Conservation (phyloP, 2,888 invertebrate genomes). For the Platypus cylindrus region DNA sequence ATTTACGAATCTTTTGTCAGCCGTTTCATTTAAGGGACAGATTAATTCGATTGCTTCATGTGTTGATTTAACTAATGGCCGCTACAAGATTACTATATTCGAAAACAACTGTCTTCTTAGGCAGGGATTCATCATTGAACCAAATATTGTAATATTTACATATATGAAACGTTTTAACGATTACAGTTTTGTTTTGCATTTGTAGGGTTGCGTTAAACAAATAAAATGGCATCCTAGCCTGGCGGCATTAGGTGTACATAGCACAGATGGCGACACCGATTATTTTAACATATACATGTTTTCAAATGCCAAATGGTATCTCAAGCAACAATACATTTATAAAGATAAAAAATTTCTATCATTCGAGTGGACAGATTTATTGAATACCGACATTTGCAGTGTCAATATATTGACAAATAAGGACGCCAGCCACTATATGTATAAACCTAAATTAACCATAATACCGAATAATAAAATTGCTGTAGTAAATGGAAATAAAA, state of each 20-base stretch:
- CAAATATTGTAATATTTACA: conserved; percentile 18
- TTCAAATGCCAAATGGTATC: conserved; percentile 19
- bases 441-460: conserved; percentile 14
- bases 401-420: conserved; percentile 16
- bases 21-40: conserved; percentile 56
- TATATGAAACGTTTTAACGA: neutral
- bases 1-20: conserved; percentile 51
- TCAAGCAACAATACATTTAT: conserved; percentile 20
- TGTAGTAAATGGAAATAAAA: conserved; percentile 62
- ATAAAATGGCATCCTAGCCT: conserved; percentile 17
- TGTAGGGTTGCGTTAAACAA: conserved; percentile 18
- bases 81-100: conserved; percentile 66
- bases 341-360: conserved; percentile 9
- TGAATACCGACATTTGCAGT: conserved; percentile 13
- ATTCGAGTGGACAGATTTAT: conserved; percentile 15
- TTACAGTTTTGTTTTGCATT: conserved; percentile 4
- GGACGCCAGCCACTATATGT: conserved; percentile 12
- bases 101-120: conserved; percentile 68
- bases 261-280: conserved; percentile 7
- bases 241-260: conserved; percentile 16
- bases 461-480: conserved; percentile 44
- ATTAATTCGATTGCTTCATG: conserved; percentile 68
- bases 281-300: conserved; percentile 18
- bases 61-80: conserved; percentile 50
- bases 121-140: conserved; percentile 13